A percentile compares a stretch with the other conserved stretches of the same genome.
Conservation (phyloP, 1,140 invertebrate genomes). For the Pseudobourletiella spinata region DNA sequence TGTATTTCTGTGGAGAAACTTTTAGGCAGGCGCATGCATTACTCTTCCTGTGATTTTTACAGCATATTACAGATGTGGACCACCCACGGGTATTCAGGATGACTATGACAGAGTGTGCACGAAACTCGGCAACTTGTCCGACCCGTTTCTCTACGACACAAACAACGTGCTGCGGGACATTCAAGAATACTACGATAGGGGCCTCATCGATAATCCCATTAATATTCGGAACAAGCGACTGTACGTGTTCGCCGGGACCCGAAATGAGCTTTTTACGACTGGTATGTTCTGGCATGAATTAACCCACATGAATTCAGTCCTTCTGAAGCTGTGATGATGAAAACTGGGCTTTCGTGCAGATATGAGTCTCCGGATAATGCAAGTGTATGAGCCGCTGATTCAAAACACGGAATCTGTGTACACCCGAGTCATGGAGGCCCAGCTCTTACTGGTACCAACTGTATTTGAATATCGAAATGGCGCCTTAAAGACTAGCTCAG, state of each 20-base stretch:
- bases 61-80: slow-evolving; percentile 35
- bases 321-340: not conserved
- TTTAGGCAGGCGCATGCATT: too few relatives aligned
- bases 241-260: slow-evolving; percentile 29
- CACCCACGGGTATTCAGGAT: slow-evolving; percentile 17
- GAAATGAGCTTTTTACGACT: slow-evolving; percentile 22
- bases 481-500: too few relatives aligned
- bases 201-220: slow-evolving; percentile 24
- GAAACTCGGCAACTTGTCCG: not conserved
- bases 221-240: slow-evolving; percentile 28
- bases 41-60: not conserved
- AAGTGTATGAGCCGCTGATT: slow-evolving; percentile 28
- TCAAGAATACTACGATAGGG: slow-evolving; percentile 15
- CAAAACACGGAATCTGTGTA: slow-evolving; percentile 20
- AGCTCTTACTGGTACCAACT: slow-evolving; percentile 15
- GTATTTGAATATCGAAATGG: not conserved
- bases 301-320: not conserved
- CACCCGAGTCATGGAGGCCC: slow-evolving; percentile 31
- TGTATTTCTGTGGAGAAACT: too few relatives aligned
- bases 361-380: slow-evolving; percentile 24
- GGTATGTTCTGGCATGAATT: slow-evolving; percentile 12
- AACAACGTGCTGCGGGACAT: slow-evolving; percentile 21
- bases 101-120: slow-evolving; percentile 25
- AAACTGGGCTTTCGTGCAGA: too few relatives aligned
- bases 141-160: slow-evolving; percentile 10